Percentiles rank a stretch among this genome's conserved stretches.
Conservation (phyloP, 2,797 vertebrate species). For the Spinus pinus region DNA sequence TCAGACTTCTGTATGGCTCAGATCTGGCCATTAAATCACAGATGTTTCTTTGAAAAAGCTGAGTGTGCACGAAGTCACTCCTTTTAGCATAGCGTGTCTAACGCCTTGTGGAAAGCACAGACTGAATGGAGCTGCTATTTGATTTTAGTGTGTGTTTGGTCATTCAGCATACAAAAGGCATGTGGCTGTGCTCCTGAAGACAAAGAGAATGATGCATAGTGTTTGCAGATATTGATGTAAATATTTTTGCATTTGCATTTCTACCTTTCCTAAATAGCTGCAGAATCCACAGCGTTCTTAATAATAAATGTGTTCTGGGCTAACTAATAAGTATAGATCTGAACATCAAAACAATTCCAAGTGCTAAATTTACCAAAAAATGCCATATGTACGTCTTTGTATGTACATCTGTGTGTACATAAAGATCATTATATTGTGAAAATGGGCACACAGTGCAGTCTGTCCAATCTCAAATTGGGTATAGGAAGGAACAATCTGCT, state of each 20-base stretch:
- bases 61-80: constrained; percentile 33
- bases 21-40: constrained; percentile 65
- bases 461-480: not conserved
- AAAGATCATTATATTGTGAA: constrained; percentile 25
- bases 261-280: not conserved
- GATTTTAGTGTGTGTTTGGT: constrained; percentile 40
- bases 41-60: constrained; percentile 60
- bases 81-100: constrained; percentile 36
- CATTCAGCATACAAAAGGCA: constrained; percentile 19
- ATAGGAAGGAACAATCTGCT: constrained; percentile 26
- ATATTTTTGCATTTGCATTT: constrained; percentile 39
- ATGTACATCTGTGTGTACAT: constrained; percentile 33
- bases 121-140: not conserved
- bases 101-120: constrained; percentile 29
- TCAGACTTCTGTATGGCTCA: constrained; percentile 31
- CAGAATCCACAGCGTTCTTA: not conserved
- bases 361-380: constrained; percentile 4
- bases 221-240: constrained; percentile 42
- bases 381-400: not conserved
- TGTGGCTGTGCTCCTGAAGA: constrained; percentile 20
- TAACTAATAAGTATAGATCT: not conserved
- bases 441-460: not conserved
- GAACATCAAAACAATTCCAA: constrained; percentile 16
- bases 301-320: not conserved
- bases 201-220: not conserved